Conservation (phyloP, 2,797 vertebrate genomes). For the Parotocinclus haroldoi region DNA sequence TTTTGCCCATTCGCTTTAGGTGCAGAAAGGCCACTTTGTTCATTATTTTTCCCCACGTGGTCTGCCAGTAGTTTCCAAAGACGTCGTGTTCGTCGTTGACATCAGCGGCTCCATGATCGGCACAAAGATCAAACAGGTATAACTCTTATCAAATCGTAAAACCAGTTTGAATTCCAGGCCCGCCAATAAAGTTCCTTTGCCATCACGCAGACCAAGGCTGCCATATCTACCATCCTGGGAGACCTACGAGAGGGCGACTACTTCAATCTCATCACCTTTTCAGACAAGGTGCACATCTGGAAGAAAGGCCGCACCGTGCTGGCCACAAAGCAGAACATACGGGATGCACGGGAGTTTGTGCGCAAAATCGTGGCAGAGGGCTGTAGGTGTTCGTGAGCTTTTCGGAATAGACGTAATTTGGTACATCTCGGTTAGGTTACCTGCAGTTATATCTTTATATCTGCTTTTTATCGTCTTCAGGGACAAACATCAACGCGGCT, state of each 20-base stretch:
- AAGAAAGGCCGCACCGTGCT: constrained; percentile 71
- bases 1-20: constrained; percentile 57
- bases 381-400: constrained; percentile 68
- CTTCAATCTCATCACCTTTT: constrained; percentile 88
- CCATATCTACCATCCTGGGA: constrained; percentile 79
- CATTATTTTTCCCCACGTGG: constrained; percentile 82
- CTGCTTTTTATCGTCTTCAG: constrained; percentile 53
- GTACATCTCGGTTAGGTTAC: no score
- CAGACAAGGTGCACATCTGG: constrained; percentile 78
- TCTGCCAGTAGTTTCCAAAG: constrained; percentile 78
- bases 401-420: neutral
- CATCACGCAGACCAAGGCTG: constrained; percentile 77
- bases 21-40: constrained; percentile 80
- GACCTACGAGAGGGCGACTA: constrained; percentile 77
- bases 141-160: constrained; percentile 6
- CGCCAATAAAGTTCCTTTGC: neutral
- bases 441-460: neutral
- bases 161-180: neutral
- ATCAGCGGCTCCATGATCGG: constrained; percentile 84
- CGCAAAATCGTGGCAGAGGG: constrained; percentile 76
- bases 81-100: constrained; percentile 82
- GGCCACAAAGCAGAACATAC: constrained; percentile 74
- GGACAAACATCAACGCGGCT: constrained; percentile 84
- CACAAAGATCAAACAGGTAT: constrained; percentile 85
- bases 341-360: constrained; percentile 76